Base-by-base conservation (phyloP, 2,888 invertebrate genomes). In the Cosmia pyralina region DNA sequence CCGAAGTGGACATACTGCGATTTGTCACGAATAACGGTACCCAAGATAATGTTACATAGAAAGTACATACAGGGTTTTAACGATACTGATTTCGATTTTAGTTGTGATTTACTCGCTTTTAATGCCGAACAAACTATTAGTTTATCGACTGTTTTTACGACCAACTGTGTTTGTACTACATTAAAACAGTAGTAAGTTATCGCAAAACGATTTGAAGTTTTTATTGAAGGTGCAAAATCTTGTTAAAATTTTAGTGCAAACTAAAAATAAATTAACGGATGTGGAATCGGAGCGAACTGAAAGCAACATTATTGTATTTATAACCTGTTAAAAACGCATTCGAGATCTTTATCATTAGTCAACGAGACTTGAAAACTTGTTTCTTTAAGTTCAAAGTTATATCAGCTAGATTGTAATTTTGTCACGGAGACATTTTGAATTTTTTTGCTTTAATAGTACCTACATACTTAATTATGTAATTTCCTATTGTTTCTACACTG, bases 241-340 rank as follows among this genome's bases (percentile, higher is more conserved):
- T 78, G 71, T 66, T 80, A 68, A 15, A 66, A 69, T 77, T 72
- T 72, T 70, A 83, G 11, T 44, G 19, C 2, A 58, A 82, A 83
- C 72, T 77, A 86, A 81, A 72, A 71, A 74, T 85, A 79, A 84
- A 78, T 81, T 75, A 78, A 84, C 78, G 58, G 53, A 41, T 78
- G 75, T 64, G 34, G 66, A 72, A 69, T 77, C 41, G 52, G 75
- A 66, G 53, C 63, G 67, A 52, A 75, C 38, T 66, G 28, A 71
- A 74, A 72, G 69, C 78, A 76, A 84, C 77, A 82, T 82, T 85
- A 82, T 60, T 67, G 67, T 70, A 60, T 75, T 75, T 65, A 71
- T 63, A 79, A 57, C 67, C 59, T 60, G 64, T 71, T 79, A 59
- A 75, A 63, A 75, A 65, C 53, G 55, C 53, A 58, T 71, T 71